These are phyloP conservation scores for Aphelocoma coerulescens DNA, from an alignment of 2,113 vertebrate genomes.

Conservation along the genomic window DNA sequence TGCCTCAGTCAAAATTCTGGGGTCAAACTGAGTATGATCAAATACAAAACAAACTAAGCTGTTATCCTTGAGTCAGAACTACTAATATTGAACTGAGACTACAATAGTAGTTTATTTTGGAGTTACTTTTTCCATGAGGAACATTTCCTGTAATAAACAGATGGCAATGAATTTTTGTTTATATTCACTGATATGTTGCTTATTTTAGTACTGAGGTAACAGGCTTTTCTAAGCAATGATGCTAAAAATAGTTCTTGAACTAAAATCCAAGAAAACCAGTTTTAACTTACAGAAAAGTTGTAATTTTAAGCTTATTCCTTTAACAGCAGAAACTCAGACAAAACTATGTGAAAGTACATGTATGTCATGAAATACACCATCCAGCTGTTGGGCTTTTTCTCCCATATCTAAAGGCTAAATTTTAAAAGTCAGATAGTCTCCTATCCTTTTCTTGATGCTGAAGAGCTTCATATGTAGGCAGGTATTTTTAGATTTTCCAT, in stretches of 20 bases:
- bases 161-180: background rate
- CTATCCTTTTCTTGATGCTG: background rate
- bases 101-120: background rate
- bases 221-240: background rate
- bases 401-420: background rate
- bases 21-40: background rate
- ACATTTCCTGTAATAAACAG: background rate
- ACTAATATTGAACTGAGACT: background rate
- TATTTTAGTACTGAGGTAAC: background rate
- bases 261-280: background rate
- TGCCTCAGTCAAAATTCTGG: background rate
- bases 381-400: fast-evolving
- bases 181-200: background rate
- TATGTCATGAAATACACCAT: background rate
- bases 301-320: background rate
- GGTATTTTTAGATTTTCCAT: background rate
- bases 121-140: background rate
- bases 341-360: background rate
- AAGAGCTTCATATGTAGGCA: background rate
- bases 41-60: background rate
- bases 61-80: background rate
- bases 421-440: background rate
- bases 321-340: background rate
- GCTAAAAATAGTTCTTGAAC: background rate
- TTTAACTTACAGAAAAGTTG: background rate